Percentiles rank a stretch among this genome's conserved stretches.
Evolutionary conservation across 1,140 invertebrate genomes (phyloP).

Genomic region (Drosophila sechellia): DNA sequence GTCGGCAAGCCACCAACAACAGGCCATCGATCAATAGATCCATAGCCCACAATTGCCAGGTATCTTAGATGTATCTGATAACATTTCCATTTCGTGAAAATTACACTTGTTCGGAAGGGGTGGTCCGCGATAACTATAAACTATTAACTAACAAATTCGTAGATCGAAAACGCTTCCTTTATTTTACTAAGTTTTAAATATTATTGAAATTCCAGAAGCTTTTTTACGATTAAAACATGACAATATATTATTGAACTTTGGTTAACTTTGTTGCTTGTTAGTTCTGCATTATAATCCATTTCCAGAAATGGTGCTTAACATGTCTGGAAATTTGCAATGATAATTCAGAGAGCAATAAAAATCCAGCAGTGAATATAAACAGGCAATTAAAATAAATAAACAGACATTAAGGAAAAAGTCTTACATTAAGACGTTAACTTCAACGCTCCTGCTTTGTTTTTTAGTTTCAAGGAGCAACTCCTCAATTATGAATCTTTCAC

Average conservation of each 20-base stretch:
- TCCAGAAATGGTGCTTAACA: neutral
- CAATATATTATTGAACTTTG: constrained; percentile 4
- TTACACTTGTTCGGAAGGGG: constrained; percentile 3
- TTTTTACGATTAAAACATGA: too few relatives aligned
- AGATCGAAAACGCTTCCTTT: too few relatives aligned
- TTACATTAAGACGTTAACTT: neutral
- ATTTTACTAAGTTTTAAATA: too few relatives aligned
- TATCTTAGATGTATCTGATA: constrained; percentile 22
- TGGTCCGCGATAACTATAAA: constrained; percentile 13
- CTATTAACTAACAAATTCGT: neutral
- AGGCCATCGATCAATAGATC: constrained; percentile 23
- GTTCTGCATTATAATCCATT: neutral
- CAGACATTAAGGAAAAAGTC: neutral
- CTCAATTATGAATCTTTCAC: constrained; percentile 3
- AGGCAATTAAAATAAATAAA: neutral
- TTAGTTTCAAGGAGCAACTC: neutral
- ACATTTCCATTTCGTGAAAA: constrained; percentile 9
- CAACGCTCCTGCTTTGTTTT: neutral
- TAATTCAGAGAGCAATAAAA: neutral
- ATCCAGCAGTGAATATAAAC: neutral
- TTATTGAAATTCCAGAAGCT: too few relatives aligned
- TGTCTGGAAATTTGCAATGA: neutral
- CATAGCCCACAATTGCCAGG: constrained; percentile 7
- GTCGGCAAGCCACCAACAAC: constrained; percentile 23
- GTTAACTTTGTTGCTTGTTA: neutral